Percentiles rank a stretch among this genome's conserved stretches.
These are phyloP conservation scores for Cerastis leucographa DNA, from an alignment of 2,888 invertebrate genomes.

Conservation along the genomic window DNA sequence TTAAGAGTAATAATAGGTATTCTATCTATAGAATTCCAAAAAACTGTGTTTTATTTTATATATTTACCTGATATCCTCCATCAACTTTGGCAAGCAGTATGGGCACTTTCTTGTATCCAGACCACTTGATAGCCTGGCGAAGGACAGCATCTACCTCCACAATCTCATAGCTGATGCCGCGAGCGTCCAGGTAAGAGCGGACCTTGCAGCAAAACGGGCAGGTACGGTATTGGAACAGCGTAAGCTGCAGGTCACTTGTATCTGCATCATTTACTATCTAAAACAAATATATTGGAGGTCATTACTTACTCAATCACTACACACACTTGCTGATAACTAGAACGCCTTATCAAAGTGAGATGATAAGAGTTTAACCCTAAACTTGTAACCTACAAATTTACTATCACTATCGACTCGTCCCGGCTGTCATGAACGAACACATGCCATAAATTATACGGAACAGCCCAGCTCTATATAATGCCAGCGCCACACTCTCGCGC, in stretches of 20 bases:
- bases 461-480: background rate
- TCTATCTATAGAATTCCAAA: background rate
- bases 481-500: background rate
- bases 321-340: background rate
- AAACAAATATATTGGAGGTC: slow-evolving; percentile 60
- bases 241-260: slow-evolving; percentile 93
- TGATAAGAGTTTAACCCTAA: slow-evolving; percentile 5
- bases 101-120: slow-evolving; percentile 98
- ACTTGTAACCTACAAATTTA: background rate
- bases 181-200: slow-evolving; percentile 96
- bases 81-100: slow-evolving; percentile 94
- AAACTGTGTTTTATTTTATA: background rate
- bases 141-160: slow-evolving; percentile 99
- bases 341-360: background rate
- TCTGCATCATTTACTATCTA: slow-evolving; percentile 93
- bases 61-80: slow-evolving; percentile 92
- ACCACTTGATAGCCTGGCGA: slow-evolving; percentile 97
- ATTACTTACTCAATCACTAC: slow-evolving; percentile 1
- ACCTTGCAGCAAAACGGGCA: slow-evolving; percentile 99
- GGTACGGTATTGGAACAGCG: slow-evolving; percentile 98
- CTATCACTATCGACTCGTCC: background rate
- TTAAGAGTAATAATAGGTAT: background rate
- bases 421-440: background rate
- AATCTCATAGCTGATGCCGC: slow-evolving; percentile 98
- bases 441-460: background rate